Conservation (phyloP, 2,113 vertebrate genomes). For the Mus musculus region GRCm39 chr10:38470501-38471000, state of each 20-base stretch:
- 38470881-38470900: neutral
- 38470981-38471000: neutral
- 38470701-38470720: conserved; percentile 48
- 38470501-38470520: neutral
- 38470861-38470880: neutral
- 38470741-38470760: conserved; percentile 14
- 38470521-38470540: neutral
- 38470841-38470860: neutral
- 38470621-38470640: conserved; percentile 37
- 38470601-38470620: conserved; percentile 21
- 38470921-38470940: neutral
- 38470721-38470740: conserved; percentile 17
- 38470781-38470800: conserved; percentile 11
- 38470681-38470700: conserved; percentile 6
- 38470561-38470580: conserved; percentile 49
- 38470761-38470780: neutral
- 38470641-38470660: conserved; percentile 50
- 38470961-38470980: rapidly evolving
- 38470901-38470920: neutral
- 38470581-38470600: conserved; percentile 43
- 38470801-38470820: neutral
- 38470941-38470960: neutral
- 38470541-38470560: conserved; percentile 46
- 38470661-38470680: conserved; percentile 25
- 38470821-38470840: neutral